A percentile compares a stretch with the other conserved stretches of the same genome.
Conservation (phyloP, 1,140 invertebrate species). For the Zaprionus taronus region DNA sequence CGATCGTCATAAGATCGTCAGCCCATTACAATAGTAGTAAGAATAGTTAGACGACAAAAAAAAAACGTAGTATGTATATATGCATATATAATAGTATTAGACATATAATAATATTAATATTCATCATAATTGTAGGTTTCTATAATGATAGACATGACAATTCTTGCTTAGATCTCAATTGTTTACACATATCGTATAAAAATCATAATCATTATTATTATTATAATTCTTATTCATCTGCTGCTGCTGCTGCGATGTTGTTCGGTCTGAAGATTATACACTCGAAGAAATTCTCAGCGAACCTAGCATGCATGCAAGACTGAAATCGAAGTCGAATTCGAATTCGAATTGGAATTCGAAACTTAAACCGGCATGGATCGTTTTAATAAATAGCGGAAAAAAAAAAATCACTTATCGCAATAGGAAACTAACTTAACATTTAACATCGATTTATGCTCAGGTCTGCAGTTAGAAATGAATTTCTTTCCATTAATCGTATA, state of each 20-base stretch:
- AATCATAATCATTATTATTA: slow-evolving; percentile 1
- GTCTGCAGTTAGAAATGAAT: slow-evolving; percentile 1
- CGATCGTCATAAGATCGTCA: background rate
- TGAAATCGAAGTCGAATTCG: background rate
- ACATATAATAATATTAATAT: slow-evolving; percentile 38
- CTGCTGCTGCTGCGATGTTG: slow-evolving; percentile 33
- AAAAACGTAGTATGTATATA: slow-evolving; percentile 25
- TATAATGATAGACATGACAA: slow-evolving; percentile 34
- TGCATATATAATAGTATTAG: slow-evolving; percentile 39
- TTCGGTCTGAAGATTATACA: slow-evolving; percentile 65
- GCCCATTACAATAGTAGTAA: slow-evolving; percentile 50
- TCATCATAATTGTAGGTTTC: slow-evolving; percentile 13
- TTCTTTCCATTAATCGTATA: slow-evolving; percentile 3
- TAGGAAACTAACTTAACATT: slow-evolving; percentile 23
- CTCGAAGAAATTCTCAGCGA: slow-evolving; percentile 72
- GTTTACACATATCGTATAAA: slow-evolving; percentile 33
- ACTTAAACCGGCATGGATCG: background rate
- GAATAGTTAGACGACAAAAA: slow-evolving; percentile 35
- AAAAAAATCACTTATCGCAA: slow-evolving; percentile 1
- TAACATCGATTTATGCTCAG: slow-evolving; percentile 37
- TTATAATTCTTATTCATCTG: background rate
- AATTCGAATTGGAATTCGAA: background rate
- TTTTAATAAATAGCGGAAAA: slow-evolving; percentile 59
- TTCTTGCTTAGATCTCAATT: slow-evolving; percentile 38
- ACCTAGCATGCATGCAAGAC: slow-evolving; percentile 17